phyloP scores from a whole-genome alignment of 1,140 invertebrate genomes.

The Scaptodrosophila lebanonensis region DNA sequence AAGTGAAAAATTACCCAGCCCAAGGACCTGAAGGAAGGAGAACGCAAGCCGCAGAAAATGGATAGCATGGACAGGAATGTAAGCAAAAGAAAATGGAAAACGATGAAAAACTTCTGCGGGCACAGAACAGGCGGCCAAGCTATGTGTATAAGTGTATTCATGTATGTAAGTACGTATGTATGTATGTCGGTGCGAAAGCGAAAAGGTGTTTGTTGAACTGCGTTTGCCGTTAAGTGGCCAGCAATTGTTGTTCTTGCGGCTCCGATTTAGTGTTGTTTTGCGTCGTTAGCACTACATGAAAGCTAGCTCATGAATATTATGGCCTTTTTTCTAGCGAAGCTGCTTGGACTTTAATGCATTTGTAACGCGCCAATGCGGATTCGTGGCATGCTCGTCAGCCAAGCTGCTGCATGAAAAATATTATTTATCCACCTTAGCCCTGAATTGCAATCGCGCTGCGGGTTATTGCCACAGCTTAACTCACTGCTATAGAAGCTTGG shows the following conservation, averaged over 20 bases:
- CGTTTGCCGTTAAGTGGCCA: conserved; percentile 23
- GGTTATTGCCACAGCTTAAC: conserved; percentile 61
- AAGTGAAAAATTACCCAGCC: conserved; percentile 69
- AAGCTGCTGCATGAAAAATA: neutral
- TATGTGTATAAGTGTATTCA: too few relatives aligned
- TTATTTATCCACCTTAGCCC: too few relatives aligned
- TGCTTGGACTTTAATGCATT: conserved; percentile 1
- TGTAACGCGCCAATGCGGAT: neutral
- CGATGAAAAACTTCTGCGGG: conserved; percentile 43
- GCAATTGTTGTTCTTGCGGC: conserved; percentile 38
- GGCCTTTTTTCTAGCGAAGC: conserved; percentile 46
- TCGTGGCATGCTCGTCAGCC: neutral
- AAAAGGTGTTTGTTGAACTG: conserved; percentile 53
- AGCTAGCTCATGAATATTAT: conserved; percentile 71
- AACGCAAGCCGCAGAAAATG: conserved; percentile 2
- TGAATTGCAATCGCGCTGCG: conserved; percentile 27
- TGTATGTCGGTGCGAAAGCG: too few relatives aligned
- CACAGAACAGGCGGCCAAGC: too few relatives aligned
- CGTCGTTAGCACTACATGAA: conserved; percentile 73
- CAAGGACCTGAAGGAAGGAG: conserved; percentile 17
- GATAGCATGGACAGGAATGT: neutral
- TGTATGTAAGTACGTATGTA: too few relatives aligned
- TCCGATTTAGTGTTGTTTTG: too few relatives aligned
- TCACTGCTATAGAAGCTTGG: neutral
- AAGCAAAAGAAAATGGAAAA: conserved; percentile 38